These are phyloP conservation scores for Acronicta alni DNA, from an alignment of 2,888 invertebrate genomes.

Conservation along the genomic window DNA sequence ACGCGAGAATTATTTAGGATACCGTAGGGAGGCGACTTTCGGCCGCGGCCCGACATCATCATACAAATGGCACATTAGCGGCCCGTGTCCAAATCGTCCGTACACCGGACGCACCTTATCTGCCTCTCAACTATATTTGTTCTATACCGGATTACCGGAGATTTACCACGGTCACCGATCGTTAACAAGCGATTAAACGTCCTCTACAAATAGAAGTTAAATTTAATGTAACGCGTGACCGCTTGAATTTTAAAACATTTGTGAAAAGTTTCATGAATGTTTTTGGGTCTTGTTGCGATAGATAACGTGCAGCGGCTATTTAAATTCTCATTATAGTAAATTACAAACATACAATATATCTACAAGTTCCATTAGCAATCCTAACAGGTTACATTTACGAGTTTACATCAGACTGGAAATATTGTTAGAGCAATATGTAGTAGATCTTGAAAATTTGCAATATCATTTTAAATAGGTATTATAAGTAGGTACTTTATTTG, in stretches of 20 bases:
- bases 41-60: slow-evolving; percentile 76
- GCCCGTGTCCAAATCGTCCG: slow-evolving; percentile 64
- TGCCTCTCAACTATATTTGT: slow-evolving; percentile 87
- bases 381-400: too few relatives aligned
- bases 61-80: slow-evolving; percentile 88
- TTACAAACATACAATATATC: slow-evolving; percentile 12
- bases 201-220: slow-evolving; percentile 85
- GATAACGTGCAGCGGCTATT: slow-evolving; percentile 57
- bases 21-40: slow-evolving; percentile 55
- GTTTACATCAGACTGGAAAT: neutral
- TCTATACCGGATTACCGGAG: slow-evolving; percentile 85
- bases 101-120: slow-evolving; percentile 86
- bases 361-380: neutral
- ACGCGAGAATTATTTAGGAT: slow-evolving; percentile 67
- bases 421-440: neutral
- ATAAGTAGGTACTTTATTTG: neutral
- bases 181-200: slow-evolving; percentile 85
- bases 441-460: neutral
- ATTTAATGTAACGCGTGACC: slow-evolving; percentile 75
- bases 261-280: slow-evolving; percentile 53
- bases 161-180: slow-evolving; percentile 85
- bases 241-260: slow-evolving; percentile 70
- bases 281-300: slow-evolving; percentile 55
- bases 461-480: neutral
- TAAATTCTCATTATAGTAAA: slow-evolving; percentile 42